phyloP scores from a whole-genome alignment of 2,113 vertebrate species.

The Bungarus multicinctus region DNA sequence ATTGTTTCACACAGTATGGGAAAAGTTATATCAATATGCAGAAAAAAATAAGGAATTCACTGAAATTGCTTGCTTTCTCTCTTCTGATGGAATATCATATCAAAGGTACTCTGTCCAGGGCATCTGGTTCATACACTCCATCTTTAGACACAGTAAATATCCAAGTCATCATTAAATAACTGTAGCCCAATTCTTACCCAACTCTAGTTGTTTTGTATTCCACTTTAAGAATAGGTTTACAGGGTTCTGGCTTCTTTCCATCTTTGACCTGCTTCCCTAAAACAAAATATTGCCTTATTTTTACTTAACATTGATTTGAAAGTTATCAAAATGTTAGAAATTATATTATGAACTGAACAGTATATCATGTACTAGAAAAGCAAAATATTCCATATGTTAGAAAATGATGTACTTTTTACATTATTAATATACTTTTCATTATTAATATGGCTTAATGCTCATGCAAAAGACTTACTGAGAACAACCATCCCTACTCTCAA shows the following conservation, averaged over 20 bases:
- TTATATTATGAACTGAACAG: background rate
- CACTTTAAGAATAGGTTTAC: slow-evolving; percentile 99
- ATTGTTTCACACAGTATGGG: background rate
- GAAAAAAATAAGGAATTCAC: background rate
- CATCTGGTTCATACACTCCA: background rate
- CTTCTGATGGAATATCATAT: background rate
- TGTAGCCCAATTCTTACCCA: slow-evolving; percentile 76
- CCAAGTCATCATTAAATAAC: background rate
- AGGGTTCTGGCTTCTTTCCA: slow-evolving; percentile 98
- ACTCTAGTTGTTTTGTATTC: slow-evolving; percentile 96
- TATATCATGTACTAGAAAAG: background rate
- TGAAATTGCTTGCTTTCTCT: background rate
- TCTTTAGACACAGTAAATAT: background rate
- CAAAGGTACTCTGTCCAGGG: background rate
- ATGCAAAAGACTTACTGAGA: background rate
- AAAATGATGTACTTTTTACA: background rate
- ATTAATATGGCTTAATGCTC: background rate
- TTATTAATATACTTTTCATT: too few relatives aligned
- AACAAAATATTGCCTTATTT: slow-evolving; percentile 73
- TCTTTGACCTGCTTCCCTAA: slow-evolving; percentile 98
- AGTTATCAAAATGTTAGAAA: background rate
- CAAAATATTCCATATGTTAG: background rate
- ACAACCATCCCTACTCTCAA: background rate
- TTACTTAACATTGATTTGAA: slow-evolving; percentile 54
- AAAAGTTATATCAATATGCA: too few relatives aligned